phyloP scores from a whole-genome alignment of 2,113 vertebrate genomes.

The Aplodontia rufa region DNA sequence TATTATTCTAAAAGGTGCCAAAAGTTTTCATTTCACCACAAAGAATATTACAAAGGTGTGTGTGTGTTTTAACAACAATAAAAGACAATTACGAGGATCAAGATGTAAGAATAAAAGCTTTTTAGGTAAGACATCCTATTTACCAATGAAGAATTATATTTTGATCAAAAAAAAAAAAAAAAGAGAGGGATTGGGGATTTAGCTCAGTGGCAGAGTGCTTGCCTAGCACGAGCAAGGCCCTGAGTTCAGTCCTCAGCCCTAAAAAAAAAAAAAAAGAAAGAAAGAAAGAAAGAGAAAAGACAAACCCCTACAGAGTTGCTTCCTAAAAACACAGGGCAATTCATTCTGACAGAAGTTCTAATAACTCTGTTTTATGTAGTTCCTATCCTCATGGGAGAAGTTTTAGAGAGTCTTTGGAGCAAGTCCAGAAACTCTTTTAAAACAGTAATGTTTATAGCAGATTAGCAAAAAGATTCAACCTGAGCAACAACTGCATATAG shows the following conservation, averaged over 20 bases:
- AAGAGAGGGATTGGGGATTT: no score
- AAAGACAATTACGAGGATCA: background rate
- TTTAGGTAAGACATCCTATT: constrained; percentile 11
- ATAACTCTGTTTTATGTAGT: background rate
- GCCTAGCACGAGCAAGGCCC: no score
- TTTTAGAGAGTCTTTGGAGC: background rate
- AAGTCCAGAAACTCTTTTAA: background rate
- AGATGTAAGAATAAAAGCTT: constrained; percentile 18
- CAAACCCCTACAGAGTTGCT: background rate
- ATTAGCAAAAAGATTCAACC: background rate
- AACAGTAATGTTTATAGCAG: background rate
- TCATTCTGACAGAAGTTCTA: background rate
- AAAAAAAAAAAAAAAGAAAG: background rate
- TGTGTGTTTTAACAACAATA: background rate
- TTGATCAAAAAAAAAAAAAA: background rate
- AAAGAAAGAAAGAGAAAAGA: background rate
- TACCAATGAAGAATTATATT: background rate
- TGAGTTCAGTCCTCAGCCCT: no score
- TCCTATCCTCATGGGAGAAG: background rate
- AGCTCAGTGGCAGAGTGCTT: no score
- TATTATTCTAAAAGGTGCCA: background rate
- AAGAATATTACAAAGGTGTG: background rate
- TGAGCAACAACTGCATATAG: background rate
- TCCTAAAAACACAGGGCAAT: constrained; percentile 5
- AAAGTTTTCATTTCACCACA: background rate